A percentile compares a stretch with the other conserved stretches of the same genome.
phyloP scores from a whole-genome alignment of 2,797 vertebrate species.

The Anas bernieri region DNA sequence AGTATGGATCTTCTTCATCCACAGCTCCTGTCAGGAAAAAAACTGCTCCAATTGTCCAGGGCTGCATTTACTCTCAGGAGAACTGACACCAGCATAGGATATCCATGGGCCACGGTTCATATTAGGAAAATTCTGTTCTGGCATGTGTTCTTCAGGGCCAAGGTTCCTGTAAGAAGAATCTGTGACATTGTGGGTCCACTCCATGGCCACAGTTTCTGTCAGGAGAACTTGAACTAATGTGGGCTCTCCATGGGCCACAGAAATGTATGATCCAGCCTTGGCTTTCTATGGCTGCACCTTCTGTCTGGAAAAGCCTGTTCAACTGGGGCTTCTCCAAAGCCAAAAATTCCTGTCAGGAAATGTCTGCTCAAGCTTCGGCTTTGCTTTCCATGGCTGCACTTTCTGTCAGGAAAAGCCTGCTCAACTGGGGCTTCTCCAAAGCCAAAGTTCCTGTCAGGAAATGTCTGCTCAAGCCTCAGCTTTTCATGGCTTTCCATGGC shows the following conservation, averaged over 20 bases:
- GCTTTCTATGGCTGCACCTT: neutral
- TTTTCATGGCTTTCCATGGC: no score
- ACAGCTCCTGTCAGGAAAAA: neutral
- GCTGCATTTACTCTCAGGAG: neutral
- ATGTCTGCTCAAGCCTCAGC: no score
- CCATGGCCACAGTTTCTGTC: no score
- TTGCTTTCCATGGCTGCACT: no score
- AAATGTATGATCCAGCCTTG: no score
- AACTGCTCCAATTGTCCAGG: neutral
- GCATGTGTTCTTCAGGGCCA: no score
- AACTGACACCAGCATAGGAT: neutral
- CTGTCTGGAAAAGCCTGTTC: neutral
- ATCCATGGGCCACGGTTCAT: neutral
- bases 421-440: no score
- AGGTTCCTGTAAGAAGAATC: no score
- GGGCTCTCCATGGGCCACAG: neutral
- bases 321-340: neutral
- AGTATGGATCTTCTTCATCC: neutral
- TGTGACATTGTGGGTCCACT: neutral
- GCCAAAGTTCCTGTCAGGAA: neutral
- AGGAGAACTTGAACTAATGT: neutral
- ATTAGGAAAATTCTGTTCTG: neutral
- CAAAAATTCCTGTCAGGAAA: neutral
- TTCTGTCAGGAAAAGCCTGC: no score
- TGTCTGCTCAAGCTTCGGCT: no score